Base-by-base conservation (phyloP, 2,888 invertebrate species). In the Microctonus hyperodae region DNA sequence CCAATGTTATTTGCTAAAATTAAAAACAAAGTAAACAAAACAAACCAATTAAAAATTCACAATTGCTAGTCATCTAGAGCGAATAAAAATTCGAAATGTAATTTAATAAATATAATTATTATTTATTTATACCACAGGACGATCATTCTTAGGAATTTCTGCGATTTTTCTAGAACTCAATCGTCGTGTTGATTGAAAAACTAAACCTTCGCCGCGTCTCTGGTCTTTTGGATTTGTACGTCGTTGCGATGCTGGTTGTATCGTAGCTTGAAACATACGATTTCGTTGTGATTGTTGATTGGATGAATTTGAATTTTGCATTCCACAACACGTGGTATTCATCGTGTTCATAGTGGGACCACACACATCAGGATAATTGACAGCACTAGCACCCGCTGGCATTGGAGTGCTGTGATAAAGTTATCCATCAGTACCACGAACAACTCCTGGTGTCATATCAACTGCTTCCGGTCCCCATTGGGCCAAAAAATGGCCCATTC, bases 381-480 rank as follows among this genome's bases (percentile, higher is more conserved):
- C 59, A 11, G 22, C 13, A 40, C 10, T 31, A 23, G 11, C 11
- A 31, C 64, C 69, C 13, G 56, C 61, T 58, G 65, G 56, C 10
- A 74, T 37, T 33, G 64, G 65, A 23, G 76, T 73, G 23, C 79
- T 68, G 25, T 70, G 74, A 70, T 81, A 81, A 68, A 78, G 72
- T 56, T 75, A 74, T 51, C 79, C 82, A 75, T 82, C 74, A 76
- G 77, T 56, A 78, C 86, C 76, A 81, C 85, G 58, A 73, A 87
- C 50, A 83, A 86, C 69, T 84, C 88, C 78, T 83, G 86, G 86
- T 0, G 87, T 85, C 50, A 87, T 83, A 5, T 88, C 88, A 67
- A 88, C 77, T 40, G 87, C 87, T 75, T 90, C 88, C 0, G 90
- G 90, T 1, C 89, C 90, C 89, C 89, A 90, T 75, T 90, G 89